Evolutionary conservation across 2,113 vertebrate species (phyloP), one percentile per base, ranked within the genome.

Genomic region (Lates calcarifer): DNA sequence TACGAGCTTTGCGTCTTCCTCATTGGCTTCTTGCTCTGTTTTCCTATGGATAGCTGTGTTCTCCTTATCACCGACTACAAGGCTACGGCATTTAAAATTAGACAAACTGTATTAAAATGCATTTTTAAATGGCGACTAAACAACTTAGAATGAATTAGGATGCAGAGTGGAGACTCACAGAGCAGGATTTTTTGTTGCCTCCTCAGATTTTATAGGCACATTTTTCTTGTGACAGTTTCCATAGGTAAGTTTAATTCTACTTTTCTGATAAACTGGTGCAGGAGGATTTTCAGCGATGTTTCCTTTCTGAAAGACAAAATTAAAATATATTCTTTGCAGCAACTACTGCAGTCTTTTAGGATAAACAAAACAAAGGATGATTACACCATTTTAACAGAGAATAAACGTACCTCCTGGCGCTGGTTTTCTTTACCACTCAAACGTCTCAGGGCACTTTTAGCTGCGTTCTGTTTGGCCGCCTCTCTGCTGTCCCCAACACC

Each of bases 11-110:
- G 94, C 94, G 37, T 92, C 95, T 39, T 91, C 85, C 55, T 94
- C 87, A 68, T 92, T 93, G 1, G 92, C 90, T n/a, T 94, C 91
- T 57, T 78, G 93, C 75, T 86, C 94, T 18, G 53, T 87, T 70
- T 74, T 93, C 3, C 83, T 90, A 58, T 3, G 72, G 13, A 74
- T 85, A 60, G 78, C 56, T 8, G 91, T 90, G 67, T 89, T 93
- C 35, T 89, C 77, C 66, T 61, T n/a, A n/a, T n/a, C 43, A 35
- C 37, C 89, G 61, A 87, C 79, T 14, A 87, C 29, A 76, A 87
- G 93, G 18, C 41, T 77, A 55, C 90, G 91, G 49, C 29, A 82
- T 57, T 84, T 66, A 18, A 47, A 1, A 51, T n/a, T 41, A 31
- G 18, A 51, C 28, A 70, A 62, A 60, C 5, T 26, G 2, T 10